phyloP scores from a whole-genome alignment of 1,140 invertebrate species.

The Eupristina koningsbergeri region DNA sequence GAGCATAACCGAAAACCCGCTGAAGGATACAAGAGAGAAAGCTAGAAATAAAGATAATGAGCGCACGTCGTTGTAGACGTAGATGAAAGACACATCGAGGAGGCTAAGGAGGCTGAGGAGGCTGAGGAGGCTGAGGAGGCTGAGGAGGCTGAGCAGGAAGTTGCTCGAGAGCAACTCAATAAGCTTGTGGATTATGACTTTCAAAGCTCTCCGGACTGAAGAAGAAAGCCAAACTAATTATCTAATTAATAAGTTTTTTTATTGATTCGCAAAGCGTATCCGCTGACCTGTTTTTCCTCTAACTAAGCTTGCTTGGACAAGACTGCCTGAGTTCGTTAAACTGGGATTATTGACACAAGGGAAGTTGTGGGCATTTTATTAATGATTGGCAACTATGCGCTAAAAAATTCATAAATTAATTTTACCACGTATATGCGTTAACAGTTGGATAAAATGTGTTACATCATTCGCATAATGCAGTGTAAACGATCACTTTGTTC shows the following conservation, averaged over 20 bases:
- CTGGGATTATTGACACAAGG: not conserved
- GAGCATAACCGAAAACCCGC: not conserved
- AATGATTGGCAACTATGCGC: not conserved
- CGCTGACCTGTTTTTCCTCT: not conserved
- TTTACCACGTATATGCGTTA: not conserved
- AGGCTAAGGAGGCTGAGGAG: not conserved
- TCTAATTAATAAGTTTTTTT: conserved; percentile 42
- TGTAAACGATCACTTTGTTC: not conserved
- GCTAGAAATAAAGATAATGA: conserved; percentile 36
- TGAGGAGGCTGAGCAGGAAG: conserved; percentile 23
- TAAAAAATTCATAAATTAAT: not conserved
- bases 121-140: conserved; percentile 10
- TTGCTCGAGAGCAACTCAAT: not conserved
- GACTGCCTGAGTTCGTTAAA: conserved; percentile 5
- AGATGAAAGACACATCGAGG: not conserved
- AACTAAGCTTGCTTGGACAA: not conserved
- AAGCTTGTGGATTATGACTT: conserved; percentile 21
- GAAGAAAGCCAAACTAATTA: not conserved
- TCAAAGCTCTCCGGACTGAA: not conserved
- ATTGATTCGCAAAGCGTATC: conserved; percentile 22
- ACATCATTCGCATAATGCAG: not conserved
- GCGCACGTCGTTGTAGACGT: not conserved
- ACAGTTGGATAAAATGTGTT: not conserved
- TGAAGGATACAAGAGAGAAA: not conserved
- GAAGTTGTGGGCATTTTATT: not conserved